These are phyloP conservation scores for Leptothorax acervorum DNA, from an alignment of 2,888 invertebrate genomes.

Conservation along the genomic window DNA sequence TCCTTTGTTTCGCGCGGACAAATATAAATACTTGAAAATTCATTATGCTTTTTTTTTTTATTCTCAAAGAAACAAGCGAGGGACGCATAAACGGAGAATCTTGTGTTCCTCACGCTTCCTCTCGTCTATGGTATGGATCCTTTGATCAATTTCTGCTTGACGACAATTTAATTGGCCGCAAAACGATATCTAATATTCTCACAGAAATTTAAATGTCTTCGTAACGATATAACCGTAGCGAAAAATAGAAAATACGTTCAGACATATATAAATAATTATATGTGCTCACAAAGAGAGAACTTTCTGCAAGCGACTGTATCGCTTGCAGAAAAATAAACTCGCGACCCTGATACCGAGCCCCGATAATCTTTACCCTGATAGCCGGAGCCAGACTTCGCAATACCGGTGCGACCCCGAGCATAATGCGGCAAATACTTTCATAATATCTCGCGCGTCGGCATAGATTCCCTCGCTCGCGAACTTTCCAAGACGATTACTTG, in stretches of 20 bases:
- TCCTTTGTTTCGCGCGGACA: conserved; percentile 21
- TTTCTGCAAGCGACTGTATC: background rate
- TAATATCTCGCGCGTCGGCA: background rate
- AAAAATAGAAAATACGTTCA: background rate
- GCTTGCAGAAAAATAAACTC: background rate
- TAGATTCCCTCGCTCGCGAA: conserved; percentile 14
- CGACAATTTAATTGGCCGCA: conserved; percentile 7
- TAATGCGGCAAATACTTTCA: conserved; percentile 17
- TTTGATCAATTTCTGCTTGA: conserved; percentile 21
- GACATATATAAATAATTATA: background rate
- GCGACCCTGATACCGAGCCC: background rate
- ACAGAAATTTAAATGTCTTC: background rate
- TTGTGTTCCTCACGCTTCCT: background rate
- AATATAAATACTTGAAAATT: conserved; percentile 40
- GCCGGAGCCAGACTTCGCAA: background rate
- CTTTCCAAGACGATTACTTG: conserved; percentile 54
- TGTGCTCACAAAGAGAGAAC: background rate
- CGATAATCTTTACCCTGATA: conserved; percentile 12
- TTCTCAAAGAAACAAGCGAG: background rate
- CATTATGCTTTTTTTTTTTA: background rate
- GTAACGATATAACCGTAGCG: background rate
- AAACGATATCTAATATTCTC: conserved; percentile 1
- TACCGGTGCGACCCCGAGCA: background rate
- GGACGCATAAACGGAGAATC: background rate
- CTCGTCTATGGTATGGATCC: background rate